Percentiles rank a stretch among this genome's conserved stretches.
phyloP scores from a whole-genome alignment of 2,113 vertebrate species.

The Bubalus kerabau region DNA sequence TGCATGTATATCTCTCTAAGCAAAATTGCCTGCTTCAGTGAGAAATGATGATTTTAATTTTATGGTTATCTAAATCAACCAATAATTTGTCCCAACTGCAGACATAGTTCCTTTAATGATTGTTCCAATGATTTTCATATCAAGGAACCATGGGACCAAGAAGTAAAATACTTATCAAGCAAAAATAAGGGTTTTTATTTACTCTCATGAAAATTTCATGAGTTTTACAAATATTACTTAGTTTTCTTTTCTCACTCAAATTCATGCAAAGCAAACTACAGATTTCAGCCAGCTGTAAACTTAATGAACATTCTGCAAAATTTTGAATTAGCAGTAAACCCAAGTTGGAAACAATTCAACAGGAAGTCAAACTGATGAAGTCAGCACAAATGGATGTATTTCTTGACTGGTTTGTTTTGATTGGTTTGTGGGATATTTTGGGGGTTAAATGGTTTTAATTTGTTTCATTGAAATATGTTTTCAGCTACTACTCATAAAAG shows the following conservation, averaged over 20 bases:
- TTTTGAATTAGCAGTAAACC: conserved; percentile 30
- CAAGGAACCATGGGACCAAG: neutral
- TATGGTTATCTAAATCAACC: conserved; percentile 6
- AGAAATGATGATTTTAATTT: conserved; percentile 43
- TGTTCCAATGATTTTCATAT: conserved; percentile 19
- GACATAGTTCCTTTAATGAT: conserved; percentile 5
- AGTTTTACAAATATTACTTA: conserved; percentile 55
- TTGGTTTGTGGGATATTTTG: neutral
- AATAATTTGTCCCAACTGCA: conserved; percentile 26
- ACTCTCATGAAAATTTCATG: conserved; percentile 56
- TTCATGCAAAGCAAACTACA: conserved; percentile 34
- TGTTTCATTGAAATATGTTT: conserved; percentile 28
- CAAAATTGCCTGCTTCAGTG: neutral
- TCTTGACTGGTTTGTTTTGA: conserved; percentile 20
- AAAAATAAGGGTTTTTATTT: conserved; percentile 25
- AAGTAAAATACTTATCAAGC: neutral
- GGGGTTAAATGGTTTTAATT: neutral
- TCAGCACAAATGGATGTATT: conserved; percentile 33
- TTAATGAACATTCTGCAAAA: conserved; percentile 54
- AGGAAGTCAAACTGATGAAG: neutral
- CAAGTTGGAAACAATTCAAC: conserved; percentile 24
- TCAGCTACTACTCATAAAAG: neutral
- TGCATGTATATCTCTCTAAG: neutral
- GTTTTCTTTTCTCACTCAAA: conserved; percentile 34
- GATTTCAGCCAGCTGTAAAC: conserved; percentile 42